Evolutionary conservation across 2,113 vertebrate genomes (phyloP).

Genomic region (Loxodonta africana): DNA sequence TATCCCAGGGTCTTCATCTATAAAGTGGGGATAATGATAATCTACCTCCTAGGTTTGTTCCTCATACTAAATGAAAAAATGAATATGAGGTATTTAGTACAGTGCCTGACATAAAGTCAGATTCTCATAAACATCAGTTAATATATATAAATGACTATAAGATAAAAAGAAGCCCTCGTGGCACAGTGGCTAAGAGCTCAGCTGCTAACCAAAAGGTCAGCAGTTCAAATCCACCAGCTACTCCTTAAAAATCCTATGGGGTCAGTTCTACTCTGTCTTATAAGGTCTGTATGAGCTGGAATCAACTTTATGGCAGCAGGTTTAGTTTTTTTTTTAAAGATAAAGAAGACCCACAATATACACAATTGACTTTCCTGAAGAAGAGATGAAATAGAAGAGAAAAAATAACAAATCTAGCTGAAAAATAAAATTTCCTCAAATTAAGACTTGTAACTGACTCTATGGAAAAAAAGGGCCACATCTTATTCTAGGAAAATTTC

Average conservation of each 20-base stretch:
- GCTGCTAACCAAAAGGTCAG: no score
- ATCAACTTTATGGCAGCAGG: no score
- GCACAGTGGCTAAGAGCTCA: no score
- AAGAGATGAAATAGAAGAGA: background rate
- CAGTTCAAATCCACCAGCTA: no score
- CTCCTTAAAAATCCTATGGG: no score
- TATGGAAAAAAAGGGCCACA: background rate
- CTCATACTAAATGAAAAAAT: no score
- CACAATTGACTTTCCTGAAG: no score
- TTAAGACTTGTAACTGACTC: background rate
- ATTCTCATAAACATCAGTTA: background rate
- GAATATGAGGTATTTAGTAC: background rate
- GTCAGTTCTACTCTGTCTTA: no score
- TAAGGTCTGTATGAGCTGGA: no score
- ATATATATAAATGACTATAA: background rate
- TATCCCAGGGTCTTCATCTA: background rate
- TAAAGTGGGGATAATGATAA: background rate
- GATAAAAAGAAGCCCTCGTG: background rate
- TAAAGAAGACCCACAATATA: background rate
- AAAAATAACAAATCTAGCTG: background rate
- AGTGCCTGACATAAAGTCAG: background rate
- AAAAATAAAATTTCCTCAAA: background rate
- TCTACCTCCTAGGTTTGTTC: background rate
- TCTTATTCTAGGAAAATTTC: background rate
- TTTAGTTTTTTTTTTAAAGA: no score